Percentiles rank a stretch among this genome's conserved stretches.
These are phyloP conservation scores for Onychomys leucogaster DNA, from an alignment of 2,797 vertebrate species.

Conservation along the genomic window DNA sequence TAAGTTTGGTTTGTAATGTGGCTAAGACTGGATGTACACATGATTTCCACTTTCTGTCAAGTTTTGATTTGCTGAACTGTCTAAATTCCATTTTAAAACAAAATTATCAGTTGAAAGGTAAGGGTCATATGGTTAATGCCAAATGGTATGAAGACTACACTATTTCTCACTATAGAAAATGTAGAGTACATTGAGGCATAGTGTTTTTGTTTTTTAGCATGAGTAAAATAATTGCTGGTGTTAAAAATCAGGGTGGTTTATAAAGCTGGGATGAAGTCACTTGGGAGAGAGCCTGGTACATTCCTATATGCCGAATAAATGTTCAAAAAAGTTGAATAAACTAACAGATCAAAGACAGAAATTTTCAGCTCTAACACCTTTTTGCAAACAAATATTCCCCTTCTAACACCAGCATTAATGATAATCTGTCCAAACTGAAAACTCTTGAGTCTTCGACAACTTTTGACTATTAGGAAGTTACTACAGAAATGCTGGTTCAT, in stretches of 20 bases:
- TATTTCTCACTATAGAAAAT: slow-evolving; percentile 41
- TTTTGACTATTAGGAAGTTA: slow-evolving; percentile 26
- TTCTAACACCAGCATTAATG: slow-evolving; percentile 13
- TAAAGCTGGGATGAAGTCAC: slow-evolving; percentile 55
- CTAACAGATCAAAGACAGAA: slow-evolving; percentile 16
- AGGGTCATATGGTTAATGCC: slow-evolving; percentile 12
- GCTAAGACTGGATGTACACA: background rate
- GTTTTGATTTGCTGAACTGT: background rate
- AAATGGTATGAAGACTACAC: slow-evolving; percentile 30
- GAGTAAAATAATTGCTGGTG: slow-evolving; percentile 64
- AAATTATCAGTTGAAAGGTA: slow-evolving; percentile 16
- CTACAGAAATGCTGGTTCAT: slow-evolving; percentile 39
- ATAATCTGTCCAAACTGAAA: slow-evolving; percentile 42
- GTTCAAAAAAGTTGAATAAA: slow-evolving; percentile 16
- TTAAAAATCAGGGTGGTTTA: slow-evolving; percentile 68
- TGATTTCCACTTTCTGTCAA: slow-evolving; percentile 18
- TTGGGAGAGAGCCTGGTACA: slow-evolving; percentile 12
- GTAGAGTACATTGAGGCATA: background rate
- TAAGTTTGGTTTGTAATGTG: background rate
- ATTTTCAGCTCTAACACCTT: slow-evolving; percentile 43
- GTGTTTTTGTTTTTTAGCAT: slow-evolving; percentile 23
- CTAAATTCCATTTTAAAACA: slow-evolving; percentile 54
- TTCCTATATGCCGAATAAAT: slow-evolving; percentile 46
- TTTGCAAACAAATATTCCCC: slow-evolving; percentile 35
- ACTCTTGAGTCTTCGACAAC: slow-evolving; percentile 55